These are phyloP conservation scores for Biston betularia DNA, from an alignment of 2,888 invertebrate genomes.

Conservation along the genomic window DNA sequence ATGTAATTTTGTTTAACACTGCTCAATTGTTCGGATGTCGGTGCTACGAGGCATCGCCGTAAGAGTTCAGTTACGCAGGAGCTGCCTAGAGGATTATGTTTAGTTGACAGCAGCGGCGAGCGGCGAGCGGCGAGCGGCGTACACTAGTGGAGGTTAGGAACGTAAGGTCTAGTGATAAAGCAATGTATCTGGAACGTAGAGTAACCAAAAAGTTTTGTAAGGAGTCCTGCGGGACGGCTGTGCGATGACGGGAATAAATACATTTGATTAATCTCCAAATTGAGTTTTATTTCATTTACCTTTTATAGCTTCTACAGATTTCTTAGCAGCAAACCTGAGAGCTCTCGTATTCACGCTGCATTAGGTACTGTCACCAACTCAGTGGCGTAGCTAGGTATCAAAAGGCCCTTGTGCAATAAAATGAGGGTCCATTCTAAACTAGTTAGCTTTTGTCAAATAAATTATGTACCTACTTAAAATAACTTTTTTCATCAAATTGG, in stretches of 20 bases:
- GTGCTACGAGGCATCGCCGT: constrained; percentile 43
- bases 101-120: constrained; percentile 5
- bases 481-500: too few species aligned
- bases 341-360: too few species aligned
- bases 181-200: constrained; percentile 56
- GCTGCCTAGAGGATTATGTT: constrained; percentile 12
- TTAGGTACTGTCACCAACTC: too few species aligned
- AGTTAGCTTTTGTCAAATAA: neutral
- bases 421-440: too few species aligned
- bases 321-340: too few species aligned
- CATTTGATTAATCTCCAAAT: constrained; percentile 72
- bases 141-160: constrained; percentile 51
- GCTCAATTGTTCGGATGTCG: constrained; percentile 55
- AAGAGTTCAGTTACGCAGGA: constrained; percentile 25
- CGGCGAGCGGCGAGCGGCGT: neutral
- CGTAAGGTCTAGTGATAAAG: constrained; percentile 44
- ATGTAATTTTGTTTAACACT: constrained; percentile 50
- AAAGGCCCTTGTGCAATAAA: too few species aligned
- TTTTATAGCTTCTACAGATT: too few species aligned
- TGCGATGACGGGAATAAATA: constrained; percentile 68
- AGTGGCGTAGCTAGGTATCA: too few species aligned
- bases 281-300: constrained; percentile 31
- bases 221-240: constrained; percentile 46
- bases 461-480: too few species aligned
- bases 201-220: constrained; percentile 62